phyloP scores from a whole-genome alignment of 1,140 invertebrate genomes.

The Battus philenor region DNA sequence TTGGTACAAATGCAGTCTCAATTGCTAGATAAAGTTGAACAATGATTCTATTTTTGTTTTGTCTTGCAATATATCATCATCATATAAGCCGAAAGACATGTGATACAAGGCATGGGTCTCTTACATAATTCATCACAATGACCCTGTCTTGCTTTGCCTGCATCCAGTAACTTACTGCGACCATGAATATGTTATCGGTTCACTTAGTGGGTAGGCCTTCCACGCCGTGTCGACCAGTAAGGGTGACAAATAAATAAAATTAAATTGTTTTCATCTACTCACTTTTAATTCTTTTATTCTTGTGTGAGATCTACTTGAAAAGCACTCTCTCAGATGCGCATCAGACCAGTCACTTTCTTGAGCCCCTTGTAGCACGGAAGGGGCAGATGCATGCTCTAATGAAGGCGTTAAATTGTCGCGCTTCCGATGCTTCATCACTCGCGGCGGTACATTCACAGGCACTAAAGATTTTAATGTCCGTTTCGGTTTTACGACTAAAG shows the following conservation, averaged over 20 bases:
- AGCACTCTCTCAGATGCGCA: constrained; percentile 37
- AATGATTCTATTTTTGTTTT: too few species aligned
- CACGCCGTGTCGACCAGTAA: neutral
- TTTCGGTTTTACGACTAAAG: constrained; percentile 44
- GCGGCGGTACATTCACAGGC: constrained; percentile 30
- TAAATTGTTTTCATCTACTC: neutral
- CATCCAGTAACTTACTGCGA: too few species aligned
- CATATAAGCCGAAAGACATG: too few species aligned
- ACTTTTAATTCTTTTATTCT: constrained; percentile 58
- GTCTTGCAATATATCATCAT: too few species aligned
- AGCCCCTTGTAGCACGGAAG: constrained; percentile 26
- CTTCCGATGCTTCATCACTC: constrained; percentile 15
- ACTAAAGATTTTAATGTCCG: constrained; percentile 50
- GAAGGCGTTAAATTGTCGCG: constrained; percentile 14
- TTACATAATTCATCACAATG: neutral
- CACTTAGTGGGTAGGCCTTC: neutral
- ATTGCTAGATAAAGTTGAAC: too few species aligned
- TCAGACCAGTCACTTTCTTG: constrained; percentile 32
- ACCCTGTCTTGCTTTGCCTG: too few species aligned
- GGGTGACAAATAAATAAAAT: neutral
- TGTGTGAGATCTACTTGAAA: constrained; percentile 52
- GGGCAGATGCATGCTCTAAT: constrained; percentile 35
- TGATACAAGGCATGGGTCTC: neutral
- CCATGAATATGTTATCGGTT: too few species aligned
- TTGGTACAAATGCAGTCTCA: neutral